Evolutionary conservation across 1,140 invertebrate species (phyloP), one percentile per base, ranked within the genome.

Genomic region (Hermetia illucens): DNA sequence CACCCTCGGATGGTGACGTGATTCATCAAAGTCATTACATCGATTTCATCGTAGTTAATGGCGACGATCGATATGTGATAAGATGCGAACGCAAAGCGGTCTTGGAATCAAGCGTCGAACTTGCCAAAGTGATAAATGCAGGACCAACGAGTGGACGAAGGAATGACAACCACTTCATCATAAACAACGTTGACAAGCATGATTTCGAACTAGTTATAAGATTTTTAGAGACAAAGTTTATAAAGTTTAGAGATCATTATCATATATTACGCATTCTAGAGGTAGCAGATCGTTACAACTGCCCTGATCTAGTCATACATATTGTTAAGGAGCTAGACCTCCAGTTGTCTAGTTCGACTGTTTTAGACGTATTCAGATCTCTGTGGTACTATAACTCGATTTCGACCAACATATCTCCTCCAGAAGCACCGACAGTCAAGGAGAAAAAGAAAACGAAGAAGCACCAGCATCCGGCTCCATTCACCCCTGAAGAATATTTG

Each of bases 261-360:
- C 55, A 59, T 45, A 50, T 58, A 38, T 41, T 60, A 5, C 53
- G 52, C 38, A 58, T 59, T 34, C 43, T 60, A 2, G 53, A 60
- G 29, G 36, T 59, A 34, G 46, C 57, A 29, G 53, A 58, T 43
- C 53, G 52, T 9, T 60, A 52, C 41, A 56, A 59, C 43, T 58
- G 58, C 39, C 57, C 55, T 36, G 56, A 58, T 44, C 36, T 60
- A 46, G 55, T 59, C 15, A 57, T 58, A 13, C 54, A 53, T 39
- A 57, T 55, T 38, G 55, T 60, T 36, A 51, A 55, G 21, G 57
- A 61, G 46, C 44, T 61, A 31, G 58, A 61, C 50, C 46, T 58
- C 32, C 48, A 55, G 27, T 47, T 61, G 21, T 51, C 51, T 15
- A 47, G 51, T 40, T 49, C 52, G 29, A 58, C 52, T 19, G 57